Evolutionary conservation across 1,140 invertebrate genomes (phyloP), one percentile per base, ranked within the genome.

Genomic region (Idris sp.): DNA sequence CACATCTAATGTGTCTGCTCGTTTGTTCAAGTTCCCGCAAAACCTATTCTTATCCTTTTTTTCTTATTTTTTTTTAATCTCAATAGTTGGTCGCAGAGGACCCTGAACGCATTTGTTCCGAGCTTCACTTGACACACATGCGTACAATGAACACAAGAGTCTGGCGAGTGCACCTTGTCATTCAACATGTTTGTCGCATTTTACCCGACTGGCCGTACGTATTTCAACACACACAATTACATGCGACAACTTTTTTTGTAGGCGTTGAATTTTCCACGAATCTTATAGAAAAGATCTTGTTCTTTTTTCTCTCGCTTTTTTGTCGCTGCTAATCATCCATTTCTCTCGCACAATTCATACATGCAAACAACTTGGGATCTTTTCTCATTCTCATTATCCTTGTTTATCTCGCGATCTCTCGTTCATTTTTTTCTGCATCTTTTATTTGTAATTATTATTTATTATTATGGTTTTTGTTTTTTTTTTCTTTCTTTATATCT

Each of bases 1-100:
- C 82, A 84, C 81, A 86, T 82, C 79, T 79, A 79, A 58, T 51
- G 43, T 72, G 67, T 74, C 59, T 41, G 69, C 72, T 81, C 75
- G 74, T 78, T 59, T 81, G 74, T 74, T 62, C 80, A 83, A 78
- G 82, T 83, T 78, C 81, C 81, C 14, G 25, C 28, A n/a, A 41
- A 9, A 22, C 9, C 10, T 9, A 33, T 19, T 16, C 18, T 15
- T 25, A 44, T 56, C 30, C 22, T 69, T 33, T 19, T 56, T 10
- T 53, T 61, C 46, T 71, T 46, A 30, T 15, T 9, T 15, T 16
- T n/a, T 43, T n/a, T 30, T 35, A 5, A 8, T 43, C 40, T 13
- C 28, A 10, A 40, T 16, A 5, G n/a, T 46, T 9, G 30, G 13
- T 6, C 0, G 22, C 48, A 35, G 53, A 59, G 64, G 44, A 58